Evolutionary conservation across 2,888 invertebrate species (phyloP).

Genomic region (Chrysotoxum bicinctum): DNA sequence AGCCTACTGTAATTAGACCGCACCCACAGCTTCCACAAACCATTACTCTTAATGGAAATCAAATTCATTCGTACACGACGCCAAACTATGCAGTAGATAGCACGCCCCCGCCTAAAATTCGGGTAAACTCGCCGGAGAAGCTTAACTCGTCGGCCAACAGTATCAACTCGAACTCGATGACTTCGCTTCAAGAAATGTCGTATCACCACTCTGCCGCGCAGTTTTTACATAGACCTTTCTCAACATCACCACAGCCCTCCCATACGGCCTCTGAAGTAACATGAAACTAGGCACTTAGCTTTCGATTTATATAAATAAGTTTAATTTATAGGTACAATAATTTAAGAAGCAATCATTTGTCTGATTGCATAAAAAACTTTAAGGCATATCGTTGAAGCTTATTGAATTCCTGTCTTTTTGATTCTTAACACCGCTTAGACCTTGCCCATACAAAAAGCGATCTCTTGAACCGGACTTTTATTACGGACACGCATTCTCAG

Average conservation of each 20-base stretch:
- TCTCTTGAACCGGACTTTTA: not conserved
- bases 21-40: conserved; percentile 81
- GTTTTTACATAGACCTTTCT: conserved; percentile 81
- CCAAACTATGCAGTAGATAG: conserved; percentile 62
- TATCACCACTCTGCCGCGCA: conserved; percentile 77
- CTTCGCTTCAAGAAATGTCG: conserved; percentile 75
- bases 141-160: conserved; percentile 79
- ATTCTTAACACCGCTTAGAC: not conserved
- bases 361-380: conserved; percentile 39
- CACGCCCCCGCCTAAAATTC: conserved; percentile 79
- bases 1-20: conserved; percentile 81
- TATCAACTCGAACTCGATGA: conserved; percentile 74
- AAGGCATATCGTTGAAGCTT: conserved; percentile 63
- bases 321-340: conserved; percentile 53
- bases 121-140: conserved; percentile 81
- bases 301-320: conserved; percentile 50
- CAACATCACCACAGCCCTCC: conserved; percentile 80
- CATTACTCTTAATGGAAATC: conserved; percentile 78
- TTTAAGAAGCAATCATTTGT: conserved; percentile 38
- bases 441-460: not conserved
- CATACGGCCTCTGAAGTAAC: conserved; percentile 79
- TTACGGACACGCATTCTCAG: too few species aligned
- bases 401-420: conserved; percentile 30
- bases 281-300: conserved; percentile 76
- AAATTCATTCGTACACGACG: conserved; percentile 75